Percentiles rank a stretch among this genome's conserved stretches.
phyloP scores from a whole-genome alignment of 1,140 invertebrate genomes.

The Diuraphis noxia region DNA sequence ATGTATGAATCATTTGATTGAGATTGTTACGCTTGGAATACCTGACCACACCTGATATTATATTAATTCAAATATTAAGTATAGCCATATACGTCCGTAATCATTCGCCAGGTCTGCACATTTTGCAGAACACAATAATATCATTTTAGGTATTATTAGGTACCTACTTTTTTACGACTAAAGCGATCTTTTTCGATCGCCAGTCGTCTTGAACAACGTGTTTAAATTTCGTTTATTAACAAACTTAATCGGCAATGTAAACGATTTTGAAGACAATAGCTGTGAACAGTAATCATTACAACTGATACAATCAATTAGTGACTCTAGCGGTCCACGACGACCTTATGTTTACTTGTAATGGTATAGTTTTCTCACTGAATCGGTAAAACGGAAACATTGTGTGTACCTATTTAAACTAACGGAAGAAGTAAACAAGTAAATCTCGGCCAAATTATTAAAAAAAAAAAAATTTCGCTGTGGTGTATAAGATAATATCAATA shows the following conservation, averaged over 20 bases:
- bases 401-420: neutral
- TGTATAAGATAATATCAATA: neutral
- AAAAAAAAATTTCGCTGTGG: neutral
- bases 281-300: slow-evolving; percentile 6
- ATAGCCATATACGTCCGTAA: neutral
- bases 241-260: neutral
- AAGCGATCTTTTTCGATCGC: neutral
- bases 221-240: neutral
- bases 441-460: neutral
- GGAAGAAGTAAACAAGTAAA: slow-evolving; percentile 31
- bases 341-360: neutral
- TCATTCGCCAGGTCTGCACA: neutral
- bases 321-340: slow-evolving; percentile 1
- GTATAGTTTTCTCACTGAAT: neutral
- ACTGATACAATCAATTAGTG: slow-evolving; percentile 2
- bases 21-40: neutral
- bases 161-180: neutral
- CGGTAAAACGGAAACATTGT: neutral
- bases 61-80: slow-evolving; percentile 8
- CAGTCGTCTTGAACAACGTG: neutral
- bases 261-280: neutral
- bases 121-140: neutral
- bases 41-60: neutral
- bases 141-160: too few relatives aligned
- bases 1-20: neutral